These are phyloP conservation scores for Fistularia commersonii DNA, from an alignment of 2,797 vertebrate species.

Conservation along the genomic window DNA sequence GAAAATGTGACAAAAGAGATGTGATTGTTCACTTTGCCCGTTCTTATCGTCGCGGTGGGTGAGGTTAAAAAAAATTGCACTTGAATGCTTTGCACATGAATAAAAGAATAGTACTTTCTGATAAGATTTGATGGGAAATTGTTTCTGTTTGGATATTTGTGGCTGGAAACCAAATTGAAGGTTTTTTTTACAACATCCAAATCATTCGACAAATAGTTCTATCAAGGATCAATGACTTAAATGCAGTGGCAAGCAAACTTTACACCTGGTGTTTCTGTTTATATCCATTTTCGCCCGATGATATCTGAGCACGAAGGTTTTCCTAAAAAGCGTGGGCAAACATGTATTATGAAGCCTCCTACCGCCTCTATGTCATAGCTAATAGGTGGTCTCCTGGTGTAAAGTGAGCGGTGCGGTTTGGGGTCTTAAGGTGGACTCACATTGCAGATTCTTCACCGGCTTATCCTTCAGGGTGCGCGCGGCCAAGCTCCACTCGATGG, in stretches of 20 bases:
- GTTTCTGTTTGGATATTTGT: neutral
- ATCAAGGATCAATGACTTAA: too few species aligned
- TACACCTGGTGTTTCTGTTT: too few species aligned
- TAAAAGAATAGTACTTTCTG: slow-evolving; percentile 1
- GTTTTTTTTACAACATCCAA: too few species aligned
- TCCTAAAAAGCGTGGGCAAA: neutral
- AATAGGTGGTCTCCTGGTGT: neutral
- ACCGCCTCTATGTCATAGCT: neutral
- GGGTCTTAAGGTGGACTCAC: slow-evolving; percentile 63
- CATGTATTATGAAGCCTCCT: neutral
- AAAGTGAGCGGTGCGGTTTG: neutral
- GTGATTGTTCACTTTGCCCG: slow-evolving; percentile 13
- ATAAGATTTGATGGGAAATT: slow-evolving; percentile 3
- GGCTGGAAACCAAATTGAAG: too few species aligned
- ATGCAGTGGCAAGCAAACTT: too few species aligned
- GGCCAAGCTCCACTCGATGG: slow-evolving; percentile 82
- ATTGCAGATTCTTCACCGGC: slow-evolving; percentile 70
- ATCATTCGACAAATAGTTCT: too few species aligned
- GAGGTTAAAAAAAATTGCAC: slow-evolving; percentile 10
- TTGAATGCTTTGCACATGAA: slow-evolving; percentile 16
- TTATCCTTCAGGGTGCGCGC: slow-evolving; percentile 76
- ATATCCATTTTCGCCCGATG: neutral
- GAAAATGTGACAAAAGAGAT: slow-evolving; percentile 19
- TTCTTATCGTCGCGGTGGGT: slow-evolving; percentile 8
- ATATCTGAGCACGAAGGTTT: neutral